These are phyloP conservation scores for Stegastes partitus DNA, from an alignment of 2,113 vertebrate genomes.

Conservation along the genomic window DNA sequence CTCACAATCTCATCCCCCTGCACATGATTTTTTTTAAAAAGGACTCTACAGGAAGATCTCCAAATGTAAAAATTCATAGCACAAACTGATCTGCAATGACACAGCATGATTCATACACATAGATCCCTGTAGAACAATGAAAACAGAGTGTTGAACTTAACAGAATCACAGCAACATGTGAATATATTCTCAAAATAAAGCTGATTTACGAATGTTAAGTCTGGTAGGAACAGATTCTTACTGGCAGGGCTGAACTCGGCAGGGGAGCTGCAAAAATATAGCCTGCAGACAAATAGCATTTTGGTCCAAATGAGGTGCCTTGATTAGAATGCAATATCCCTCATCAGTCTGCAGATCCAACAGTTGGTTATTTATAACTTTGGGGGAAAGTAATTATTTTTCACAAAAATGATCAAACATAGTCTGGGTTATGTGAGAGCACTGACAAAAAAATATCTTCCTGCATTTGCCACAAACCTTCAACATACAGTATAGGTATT, in stretches of 20 bases:
- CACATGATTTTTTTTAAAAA: neutral
- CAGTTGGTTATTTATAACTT: slow-evolving; percentile 39
- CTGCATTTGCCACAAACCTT: neutral
- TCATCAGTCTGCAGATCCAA: slow-evolving; percentile 33
- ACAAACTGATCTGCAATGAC: neutral
- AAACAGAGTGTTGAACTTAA: neutral
- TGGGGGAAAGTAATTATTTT: neutral
- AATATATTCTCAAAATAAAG: neutral
- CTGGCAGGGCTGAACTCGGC: slow-evolving; percentile 14
- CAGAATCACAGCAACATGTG: neutral
- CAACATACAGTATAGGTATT: no score
- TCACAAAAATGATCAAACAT: neutral
- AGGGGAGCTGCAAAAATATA: slow-evolving; percentile 21
- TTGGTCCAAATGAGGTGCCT: neutral
- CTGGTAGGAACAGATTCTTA: neutral
- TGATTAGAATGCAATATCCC: slow-evolving; percentile 47
- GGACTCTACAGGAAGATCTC: no score
- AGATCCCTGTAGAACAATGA: neutral
- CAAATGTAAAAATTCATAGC: no score
- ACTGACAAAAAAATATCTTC: neutral
- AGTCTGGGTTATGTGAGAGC: neutral
- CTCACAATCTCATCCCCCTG: neutral
- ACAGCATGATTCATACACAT: neutral
- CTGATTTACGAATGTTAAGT: neutral
- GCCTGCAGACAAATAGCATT: neutral